Evolutionary conservation across 2,797 vertebrate species (phyloP), one percentile per base, ranked within the genome.

Genomic region (Labroides dimidiatus): DNA sequence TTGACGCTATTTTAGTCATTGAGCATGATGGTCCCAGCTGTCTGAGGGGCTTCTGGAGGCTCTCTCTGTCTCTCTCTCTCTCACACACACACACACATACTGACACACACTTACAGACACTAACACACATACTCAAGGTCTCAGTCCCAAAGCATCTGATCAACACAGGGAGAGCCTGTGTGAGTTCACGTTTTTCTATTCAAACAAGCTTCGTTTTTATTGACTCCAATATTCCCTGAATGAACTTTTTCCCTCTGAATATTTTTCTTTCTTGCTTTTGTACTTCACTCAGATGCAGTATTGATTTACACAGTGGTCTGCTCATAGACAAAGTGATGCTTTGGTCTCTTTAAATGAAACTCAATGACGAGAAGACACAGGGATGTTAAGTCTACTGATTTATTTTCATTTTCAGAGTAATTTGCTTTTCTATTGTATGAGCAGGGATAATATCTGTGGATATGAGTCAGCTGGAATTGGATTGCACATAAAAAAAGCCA

Each of bases 1-100:
- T 84, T 87, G 58, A 84, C 68, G 84, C 80, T 87, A 75, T 83
- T 86, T 90, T 86, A 82, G 77, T 81, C 81, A 69, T 78, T 85
- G 82, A 81, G 76, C 80, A 74, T 49, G 54, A 89, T 54, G 75
- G 69, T 75, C 75, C 68, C 90, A 87, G 86, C 89, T 89, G 86
- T 86, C 64, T 30, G 41, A 51, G 49, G 20, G 24, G 13, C 72
- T 78, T 69, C 20, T 66, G 64, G 75, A 82, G 10, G 57, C 48
- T 58, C 62, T n/a, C n/a, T n/a, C n/a, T n/a, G n/a, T n/a, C n/a
- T n/a, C n/a, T n/a, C n/a, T n/a, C n/a, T n/a, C n/a, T n/a, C n/a
- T n/a, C n/a, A n/a, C n/a, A n/a, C n/a, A 65, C 63, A 51, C 50
- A 66, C 74, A 45, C 55, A 48, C 64, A 48, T 8, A 52, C 42